Base-by-base conservation (phyloP, 2,797 vertebrate species). In the Myotis vivesi region DNA sequence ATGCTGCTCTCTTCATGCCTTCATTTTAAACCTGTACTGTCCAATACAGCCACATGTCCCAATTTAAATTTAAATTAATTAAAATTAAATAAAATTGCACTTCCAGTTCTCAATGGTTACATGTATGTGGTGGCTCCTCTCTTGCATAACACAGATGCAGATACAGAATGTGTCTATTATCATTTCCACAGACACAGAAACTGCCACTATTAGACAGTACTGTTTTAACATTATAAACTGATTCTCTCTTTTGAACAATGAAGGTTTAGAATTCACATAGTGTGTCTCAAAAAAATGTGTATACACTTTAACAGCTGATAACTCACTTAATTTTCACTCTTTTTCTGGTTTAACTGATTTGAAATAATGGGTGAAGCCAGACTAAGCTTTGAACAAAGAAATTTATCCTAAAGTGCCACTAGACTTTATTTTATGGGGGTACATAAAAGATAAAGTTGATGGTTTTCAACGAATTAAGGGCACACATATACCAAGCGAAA, bases 1-100 rank as follows among this genome's bases (percentile, higher is more conserved):
- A 80, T 46, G 71, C 20, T n/a, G 16, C 25, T 77, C 44, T 92
- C 84, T 80, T 53, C 25, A 62, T 72, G 76, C 13, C 36, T 75
- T 89, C 66, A 72, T 77, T 93, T 96, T 89, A 80, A 94, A 81
- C 11, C 53, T 69, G 16, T 38, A 36, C 20, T 87, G 12, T 68
- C 46, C 38, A 59, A 30, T 86, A 71, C 5, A 80, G 19, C 1
- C 55, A 77, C 33, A 36, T 15, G 33, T 59, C 25, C 30, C 66
- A 73, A 49, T 28, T 66, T 59, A 92, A 89, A 83, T 73, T 64
- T 80, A 69, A 87, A 69, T 38, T 28, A 80, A 71, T 72, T 82
- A 89, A 59, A 87, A 38, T 64, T 28, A 92, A 92, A 53, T 87
- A 72, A 89, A 71, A 88, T 87, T 49, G 64, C 62, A 79, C 49